Percentiles rank a stretch among this genome's conserved stretches.
These are phyloP conservation scores for Scomber colias DNA, from an alignment of 2,113 vertebrate species.

Conservation along the genomic window DNA sequence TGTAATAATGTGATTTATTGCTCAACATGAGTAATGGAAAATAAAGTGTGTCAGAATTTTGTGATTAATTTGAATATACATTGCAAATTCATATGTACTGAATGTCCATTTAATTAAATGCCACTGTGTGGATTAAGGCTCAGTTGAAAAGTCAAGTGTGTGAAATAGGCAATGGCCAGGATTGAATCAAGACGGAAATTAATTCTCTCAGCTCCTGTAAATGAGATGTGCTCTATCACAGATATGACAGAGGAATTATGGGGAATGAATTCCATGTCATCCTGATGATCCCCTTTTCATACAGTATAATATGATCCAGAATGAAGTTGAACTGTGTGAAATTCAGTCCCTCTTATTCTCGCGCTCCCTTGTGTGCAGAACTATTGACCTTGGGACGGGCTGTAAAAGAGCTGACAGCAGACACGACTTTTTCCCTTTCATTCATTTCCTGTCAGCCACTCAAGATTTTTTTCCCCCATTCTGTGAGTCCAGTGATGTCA, in stretches of 20 bases:
- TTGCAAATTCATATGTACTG: constrained; percentile 48
- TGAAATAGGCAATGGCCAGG: constrained; percentile 37
- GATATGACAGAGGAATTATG: constrained; percentile 62
- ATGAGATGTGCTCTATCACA: constrained; percentile 69
- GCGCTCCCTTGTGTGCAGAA: constrained; percentile 11
- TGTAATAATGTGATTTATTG: constrained; percentile 54
- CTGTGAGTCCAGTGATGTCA: constrained; percentile 16
- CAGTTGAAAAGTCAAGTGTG: constrained; percentile 73
- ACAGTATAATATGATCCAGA: constrained; percentile 41
- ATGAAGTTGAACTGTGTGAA: constrained; percentile 47
- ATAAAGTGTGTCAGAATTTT: constrained; percentile 21
- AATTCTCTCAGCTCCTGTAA: constrained; percentile 63
- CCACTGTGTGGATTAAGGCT: constrained; percentile 32
- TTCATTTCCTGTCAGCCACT: constrained; percentile 29
- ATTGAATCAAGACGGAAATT: constrained; percentile 52
- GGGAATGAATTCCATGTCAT: constrained; percentile 62
- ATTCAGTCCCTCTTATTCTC: constrained; percentile 5
- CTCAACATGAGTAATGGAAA: constrained; percentile 49
- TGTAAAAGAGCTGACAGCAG: constrained; percentile 48
- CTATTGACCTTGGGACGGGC: constrained; percentile 58
- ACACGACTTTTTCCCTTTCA: constrained; percentile 27
- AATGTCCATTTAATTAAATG: constrained; percentile 64
- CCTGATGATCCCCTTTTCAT: constrained; percentile 55
- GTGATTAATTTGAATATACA: constrained; percentile 66
- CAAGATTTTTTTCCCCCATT: not conserved